Evolutionary conservation across 2,888 invertebrate genomes (phyloP).

Genomic region (Physocephala rufipes): DNA sequence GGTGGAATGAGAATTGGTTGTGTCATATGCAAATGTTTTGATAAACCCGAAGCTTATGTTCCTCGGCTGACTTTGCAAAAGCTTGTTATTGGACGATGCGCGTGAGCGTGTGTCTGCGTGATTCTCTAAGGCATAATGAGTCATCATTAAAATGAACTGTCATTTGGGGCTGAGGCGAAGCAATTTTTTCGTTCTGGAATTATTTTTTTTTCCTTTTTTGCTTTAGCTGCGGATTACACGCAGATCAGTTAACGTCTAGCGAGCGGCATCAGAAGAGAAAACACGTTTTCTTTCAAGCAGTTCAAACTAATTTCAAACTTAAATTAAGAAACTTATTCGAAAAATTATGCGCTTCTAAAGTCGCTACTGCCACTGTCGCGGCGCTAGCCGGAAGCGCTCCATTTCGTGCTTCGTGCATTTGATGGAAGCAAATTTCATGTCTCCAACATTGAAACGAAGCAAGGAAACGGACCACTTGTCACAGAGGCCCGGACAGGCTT

Average conservation of each 20-base stretch:
- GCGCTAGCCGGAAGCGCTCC: not conserved
- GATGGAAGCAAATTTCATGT: not conserved
- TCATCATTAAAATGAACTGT: conserved; percentile 29
- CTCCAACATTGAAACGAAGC: no score
- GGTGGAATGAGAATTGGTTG: no score
- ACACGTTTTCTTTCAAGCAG: conserved; percentile 28
- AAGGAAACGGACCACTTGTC: not conserved
- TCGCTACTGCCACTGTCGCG: not conserved
- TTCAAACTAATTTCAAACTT: conserved; percentile 42
- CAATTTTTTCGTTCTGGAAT: not conserved
- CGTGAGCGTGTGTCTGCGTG: no score
- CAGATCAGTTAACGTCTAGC: conserved; percentile 22
- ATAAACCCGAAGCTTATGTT: conserved; percentile 12
- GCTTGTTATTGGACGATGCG: not conserved
- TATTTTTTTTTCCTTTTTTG: not conserved
- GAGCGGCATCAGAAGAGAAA: not conserved
- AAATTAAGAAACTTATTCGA: conserved; percentile 39
- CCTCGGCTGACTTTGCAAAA: not conserved
- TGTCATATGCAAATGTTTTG: conserved; percentile 1
- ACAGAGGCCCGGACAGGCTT: no score
- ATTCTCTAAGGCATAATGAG: conserved; percentile 29
- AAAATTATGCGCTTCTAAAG: conserved; percentile 33
- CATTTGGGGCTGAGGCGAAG: conserved; percentile 6
- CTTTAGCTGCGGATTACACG: not conserved
- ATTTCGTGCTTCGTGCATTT: not conserved